A percentile compares a stretch with the other conserved stretches of the same genome.
Evolutionary conservation across 1,140 invertebrate genomes (phyloP).

Genomic region (Palaemon carinicauda): DNA sequence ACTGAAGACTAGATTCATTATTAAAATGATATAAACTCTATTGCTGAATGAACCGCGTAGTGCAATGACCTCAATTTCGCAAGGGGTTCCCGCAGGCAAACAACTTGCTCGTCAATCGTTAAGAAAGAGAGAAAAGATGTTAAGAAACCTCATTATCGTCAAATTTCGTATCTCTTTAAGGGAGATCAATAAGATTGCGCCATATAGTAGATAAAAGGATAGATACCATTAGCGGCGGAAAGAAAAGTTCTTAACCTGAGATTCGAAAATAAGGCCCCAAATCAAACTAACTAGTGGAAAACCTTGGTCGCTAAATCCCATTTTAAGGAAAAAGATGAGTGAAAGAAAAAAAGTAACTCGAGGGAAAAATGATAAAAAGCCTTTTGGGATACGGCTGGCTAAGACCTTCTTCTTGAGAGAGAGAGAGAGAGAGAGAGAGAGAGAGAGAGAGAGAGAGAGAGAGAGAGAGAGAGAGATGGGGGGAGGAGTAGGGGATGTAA

Average conservation of each 20-base stretch:
- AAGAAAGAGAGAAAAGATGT: background rate
- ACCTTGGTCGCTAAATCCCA: too few relatives aligned
- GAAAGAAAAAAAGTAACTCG: background rate
- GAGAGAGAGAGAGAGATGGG: background rate
- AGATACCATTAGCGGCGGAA: too few relatives aligned
- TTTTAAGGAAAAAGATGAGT: background rate
- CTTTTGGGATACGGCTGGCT: background rate
- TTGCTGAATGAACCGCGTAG: background rate
- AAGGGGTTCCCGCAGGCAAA: background rate
- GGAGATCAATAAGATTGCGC: too few relatives aligned
- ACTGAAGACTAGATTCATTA: too few relatives aligned
- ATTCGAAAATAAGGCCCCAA: too few relatives aligned
- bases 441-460: background rate
- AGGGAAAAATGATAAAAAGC: background rate
- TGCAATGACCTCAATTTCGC: too few relatives aligned
- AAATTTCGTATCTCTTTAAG: too few relatives aligned
- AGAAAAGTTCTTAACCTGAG: too few relatives aligned
- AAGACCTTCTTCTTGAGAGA: background rate
- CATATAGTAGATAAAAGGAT: too few relatives aligned
- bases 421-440: background rate
- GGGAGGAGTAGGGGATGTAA: background rate
- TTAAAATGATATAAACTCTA: too few relatives aligned
- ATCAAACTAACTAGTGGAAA: too few relatives aligned
- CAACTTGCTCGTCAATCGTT: background rate
- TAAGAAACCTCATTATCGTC: too few relatives aligned